Evolutionary conservation across 2,113 vertebrate genomes (phyloP), one percentile per base, ranked within the genome.

Genomic region (Sarotherodon lohbergeri): DNA sequence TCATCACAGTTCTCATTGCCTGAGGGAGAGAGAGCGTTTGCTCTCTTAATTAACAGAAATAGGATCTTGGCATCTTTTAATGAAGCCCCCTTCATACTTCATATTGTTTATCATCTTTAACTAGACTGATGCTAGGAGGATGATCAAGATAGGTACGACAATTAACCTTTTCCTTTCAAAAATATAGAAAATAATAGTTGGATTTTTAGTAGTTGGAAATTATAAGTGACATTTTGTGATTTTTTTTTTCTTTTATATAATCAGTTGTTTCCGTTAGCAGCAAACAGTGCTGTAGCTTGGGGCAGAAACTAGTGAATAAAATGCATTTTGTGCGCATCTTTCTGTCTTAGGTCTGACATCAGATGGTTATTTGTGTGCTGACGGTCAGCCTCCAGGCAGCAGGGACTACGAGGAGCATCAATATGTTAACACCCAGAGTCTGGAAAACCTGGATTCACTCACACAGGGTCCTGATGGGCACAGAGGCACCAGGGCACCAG

Each of bases 371-470:
- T 95, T 98, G 91, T 97, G 98, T 95, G 98, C 98, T 0, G 98
- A 99, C 0, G 11, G 97, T 19, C 97, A 96, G 34, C 61, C 93
- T 4, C 71, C 95, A n/a, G 95, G 96, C 4, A 95, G 95, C 2
- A 96, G 92, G 43, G 97, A 98, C 90, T 98, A 98, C 0, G 99
- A 99, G 91, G 98, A 98, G 89, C 99, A 99, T 90, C 96, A 99
- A 91, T 99, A 99, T 0, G 99, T 99, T 9, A 99, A 99, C 95
- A 99, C 98, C 0, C 98, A 98, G 95, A 97, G 92, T 82, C 91
- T 98, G 36, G 98, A 98, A 0, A 39, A 91, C 19, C 92, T 96
- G 91, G 96, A 96, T 12, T 71, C 90, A 5, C 78, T 94, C 59
- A 78, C 83, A 5, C 89, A 88, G 0, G 92, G 85, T 11, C 43